These are phyloP conservation scores for Syrrhaptes paradoxus DNA, from an alignment of 2,113 vertebrate species.

Conservation along the genomic window DNA sequence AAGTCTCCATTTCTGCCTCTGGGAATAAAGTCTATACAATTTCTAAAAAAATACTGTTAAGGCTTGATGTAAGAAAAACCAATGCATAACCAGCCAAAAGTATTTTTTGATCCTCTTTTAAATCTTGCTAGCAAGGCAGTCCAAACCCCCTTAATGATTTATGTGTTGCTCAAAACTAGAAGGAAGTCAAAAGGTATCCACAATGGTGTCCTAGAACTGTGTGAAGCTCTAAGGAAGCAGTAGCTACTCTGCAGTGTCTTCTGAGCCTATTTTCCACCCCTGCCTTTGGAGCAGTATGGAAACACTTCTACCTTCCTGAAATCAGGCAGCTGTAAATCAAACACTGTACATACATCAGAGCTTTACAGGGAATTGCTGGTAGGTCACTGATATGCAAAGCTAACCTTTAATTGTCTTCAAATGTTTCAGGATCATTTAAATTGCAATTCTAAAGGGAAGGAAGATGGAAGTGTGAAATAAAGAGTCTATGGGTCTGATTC, in stretches of 20 bases:
- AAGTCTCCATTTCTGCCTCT: neutral
- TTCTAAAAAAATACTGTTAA: neutral
- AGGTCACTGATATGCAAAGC: constrained; percentile 53
- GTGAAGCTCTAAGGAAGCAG: constrained; percentile 5
- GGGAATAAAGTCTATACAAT: neutral
- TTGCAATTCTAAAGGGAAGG: constrained; percentile 42
- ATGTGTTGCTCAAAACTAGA: neutral
- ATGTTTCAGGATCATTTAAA: constrained; percentile 66
- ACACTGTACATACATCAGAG: neutral
- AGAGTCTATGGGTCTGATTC: constrained; percentile 37
- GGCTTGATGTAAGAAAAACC: neutral
- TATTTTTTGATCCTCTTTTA: constrained; percentile 23
- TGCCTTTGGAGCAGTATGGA: neutral
- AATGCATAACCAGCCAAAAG: neutral
- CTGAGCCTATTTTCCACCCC: neutral
- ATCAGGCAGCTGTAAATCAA: constrained; percentile 36
- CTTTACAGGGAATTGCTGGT: constrained; percentile 27
- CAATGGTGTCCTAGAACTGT: neutral
- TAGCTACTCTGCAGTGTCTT: neutral
- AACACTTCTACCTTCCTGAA: constrained; percentile 2
- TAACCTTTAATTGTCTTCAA: constrained; percentile 56
- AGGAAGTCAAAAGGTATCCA: constrained; percentile 1
- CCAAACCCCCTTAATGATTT: neutral
- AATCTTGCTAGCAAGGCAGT: constrained; percentile 10
- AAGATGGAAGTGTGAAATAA: constrained; percentile 1